Evolutionary conservation across 2,113 vertebrate species (phyloP).

Genomic region (Podocnemis expansa): DNA sequence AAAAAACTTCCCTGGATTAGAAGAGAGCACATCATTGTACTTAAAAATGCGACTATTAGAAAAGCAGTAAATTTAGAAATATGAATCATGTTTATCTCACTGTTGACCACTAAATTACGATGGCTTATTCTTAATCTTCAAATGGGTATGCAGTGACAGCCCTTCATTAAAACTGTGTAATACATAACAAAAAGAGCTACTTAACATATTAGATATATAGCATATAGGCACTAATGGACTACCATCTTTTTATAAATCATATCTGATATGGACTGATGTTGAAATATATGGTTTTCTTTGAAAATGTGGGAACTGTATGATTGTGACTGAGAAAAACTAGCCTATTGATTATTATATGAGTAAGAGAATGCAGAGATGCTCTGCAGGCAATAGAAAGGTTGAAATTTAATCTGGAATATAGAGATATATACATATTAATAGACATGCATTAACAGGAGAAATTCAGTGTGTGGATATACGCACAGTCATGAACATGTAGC

Average conservation of each 20-base stretch:
- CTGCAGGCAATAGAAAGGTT: not conserved
- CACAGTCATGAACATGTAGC: not conserved
- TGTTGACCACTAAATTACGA: not conserved
- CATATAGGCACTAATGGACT: not conserved
- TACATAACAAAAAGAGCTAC: not conserved
- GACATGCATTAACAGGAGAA: not conserved
- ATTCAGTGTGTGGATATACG: not conserved
- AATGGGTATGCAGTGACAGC: not conserved
- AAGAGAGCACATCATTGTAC: not conserved
- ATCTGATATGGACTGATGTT: not conserved
- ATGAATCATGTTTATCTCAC: not conserved
- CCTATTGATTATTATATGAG: not conserved
- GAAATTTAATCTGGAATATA: not conserved
- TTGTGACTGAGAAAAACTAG: not conserved
- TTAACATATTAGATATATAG: not conserved
- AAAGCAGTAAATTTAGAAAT: not conserved
- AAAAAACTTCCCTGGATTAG: not conserved
- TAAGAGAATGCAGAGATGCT: not conserved
- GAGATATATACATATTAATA: not conserved
- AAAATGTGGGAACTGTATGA: not conserved
- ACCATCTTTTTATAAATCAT: not conserved
- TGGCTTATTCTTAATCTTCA: not conserved
- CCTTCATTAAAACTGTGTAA: not conserved
- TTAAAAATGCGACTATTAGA: conserved; percentile 1
- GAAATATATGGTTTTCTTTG: not conserved